Conservation (phyloP, 2,113 vertebrate genomes). For the Paracanthobrama guichenoti region DNA sequence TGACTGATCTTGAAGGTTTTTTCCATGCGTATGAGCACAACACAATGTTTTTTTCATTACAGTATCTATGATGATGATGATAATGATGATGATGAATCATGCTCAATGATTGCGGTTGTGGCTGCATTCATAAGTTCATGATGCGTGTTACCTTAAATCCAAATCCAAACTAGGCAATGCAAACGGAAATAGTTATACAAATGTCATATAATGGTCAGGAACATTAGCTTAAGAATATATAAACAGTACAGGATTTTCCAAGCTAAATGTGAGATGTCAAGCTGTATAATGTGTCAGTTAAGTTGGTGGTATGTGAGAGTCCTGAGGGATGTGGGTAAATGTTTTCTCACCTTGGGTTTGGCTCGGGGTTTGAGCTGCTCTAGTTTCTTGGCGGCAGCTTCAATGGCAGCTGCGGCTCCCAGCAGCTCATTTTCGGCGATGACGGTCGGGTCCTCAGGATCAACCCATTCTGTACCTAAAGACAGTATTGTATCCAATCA, state of each 20-base stretch:
- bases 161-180: conserved; percentile 49
- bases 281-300: background rate
- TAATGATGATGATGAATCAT: conserved; percentile 30
- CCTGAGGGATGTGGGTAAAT: conserved; percentile 49
- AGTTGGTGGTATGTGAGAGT: conserved; percentile 25
- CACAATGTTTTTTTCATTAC: background rate
- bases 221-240: background rate
- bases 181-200: conserved; percentile 22
- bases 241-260: background rate
- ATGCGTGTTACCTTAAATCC: conserved; percentile 57
- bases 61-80: conserved; percentile 4
- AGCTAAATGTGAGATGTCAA: conserved; percentile 1
- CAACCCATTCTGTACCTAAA: conserved; percentile 91
- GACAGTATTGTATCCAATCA: background rate
- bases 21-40: conserved; percentile 15
- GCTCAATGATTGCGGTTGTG: background rate
- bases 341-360: conserved; percentile 88
- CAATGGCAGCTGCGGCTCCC: conserved; percentile 93
- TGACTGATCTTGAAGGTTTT: background rate
- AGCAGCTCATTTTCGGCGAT: conserved; percentile 96
- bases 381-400: conserved; percentile 98
- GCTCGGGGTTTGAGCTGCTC: conserved; percentile 95
- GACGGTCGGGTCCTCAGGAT: conserved; percentile 95
- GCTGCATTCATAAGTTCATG: background rate
- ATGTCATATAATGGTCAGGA: conserved; percentile 8